phyloP scores from a whole-genome alignment of 1,140 invertebrate species.

The Asbolus verrucosus region DNA sequence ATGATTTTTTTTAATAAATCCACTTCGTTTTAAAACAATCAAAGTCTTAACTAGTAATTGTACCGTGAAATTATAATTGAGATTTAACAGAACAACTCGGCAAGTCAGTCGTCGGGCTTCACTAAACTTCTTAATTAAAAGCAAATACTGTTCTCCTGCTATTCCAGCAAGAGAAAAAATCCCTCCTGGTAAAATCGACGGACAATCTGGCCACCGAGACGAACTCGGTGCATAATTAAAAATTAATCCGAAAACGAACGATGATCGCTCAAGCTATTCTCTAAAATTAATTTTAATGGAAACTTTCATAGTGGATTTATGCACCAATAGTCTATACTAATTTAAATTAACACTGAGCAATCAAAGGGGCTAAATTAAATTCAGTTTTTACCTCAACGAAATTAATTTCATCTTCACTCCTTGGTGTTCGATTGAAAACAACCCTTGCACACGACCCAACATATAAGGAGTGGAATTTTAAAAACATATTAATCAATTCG shows the following conservation, averaged over 20 bases:
- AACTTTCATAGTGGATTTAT: slow-evolving; percentile 10
- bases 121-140: slow-evolving; percentile 37
- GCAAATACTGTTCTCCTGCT: slow-evolving; percentile 38
- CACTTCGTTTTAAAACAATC: too few species aligned
- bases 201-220: neutral
- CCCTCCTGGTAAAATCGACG: neutral
- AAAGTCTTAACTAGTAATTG: slow-evolving; percentile 17
- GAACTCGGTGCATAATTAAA: slow-evolving; percentile 25
- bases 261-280: too few species aligned
- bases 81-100: slow-evolving; percentile 31
- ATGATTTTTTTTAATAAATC: too few species aligned
- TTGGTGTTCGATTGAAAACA: too few species aligned
- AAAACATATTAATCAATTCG: too few species aligned
- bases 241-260: slow-evolving; percentile 19
- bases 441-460: too few species aligned
- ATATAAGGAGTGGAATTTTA: too few species aligned
- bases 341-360: too few species aligned
- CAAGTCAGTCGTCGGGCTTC: slow-evolving; percentile 26
- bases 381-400: too few species aligned
- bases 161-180: slow-evolving; percentile 11
- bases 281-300: neutral
- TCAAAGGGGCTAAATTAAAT: too few species aligned
- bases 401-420: too few species aligned
- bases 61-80: slow-evolving; percentile 35
- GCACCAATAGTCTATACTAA: too few species aligned